Conservation (phyloP, 2,888 invertebrate genomes). For the Subacronicta megacephala region DNA sequence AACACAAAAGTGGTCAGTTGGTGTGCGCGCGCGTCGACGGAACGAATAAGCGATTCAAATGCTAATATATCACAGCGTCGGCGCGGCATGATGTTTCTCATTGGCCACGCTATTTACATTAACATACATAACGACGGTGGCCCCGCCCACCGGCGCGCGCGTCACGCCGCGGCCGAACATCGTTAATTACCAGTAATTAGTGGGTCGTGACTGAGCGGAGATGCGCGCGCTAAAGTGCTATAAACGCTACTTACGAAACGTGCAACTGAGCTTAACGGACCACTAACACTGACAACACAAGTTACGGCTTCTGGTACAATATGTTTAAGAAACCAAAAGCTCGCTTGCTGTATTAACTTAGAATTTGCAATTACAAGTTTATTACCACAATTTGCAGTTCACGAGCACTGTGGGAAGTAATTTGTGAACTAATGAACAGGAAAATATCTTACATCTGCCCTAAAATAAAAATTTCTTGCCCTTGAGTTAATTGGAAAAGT, state of each 20-base stretch:
- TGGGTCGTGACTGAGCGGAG: conserved; percentile 76
- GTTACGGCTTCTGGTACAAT: conserved; percentile 35
- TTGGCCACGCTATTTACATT: conserved; percentile 86
- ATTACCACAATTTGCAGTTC: background rate
- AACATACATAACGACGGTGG: conserved; percentile 81
- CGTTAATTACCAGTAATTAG: conserved; percentile 86
- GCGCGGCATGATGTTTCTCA: conserved; percentile 81
- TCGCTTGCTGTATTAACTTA: background rate
- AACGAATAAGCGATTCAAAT: conserved; percentile 88
- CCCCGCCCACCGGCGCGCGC: conserved; percentile 80
- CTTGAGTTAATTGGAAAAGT: no score
- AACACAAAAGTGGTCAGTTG: conserved; percentile 71
- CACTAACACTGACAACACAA: conserved; percentile 31
- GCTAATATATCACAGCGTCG: conserved; percentile 88
- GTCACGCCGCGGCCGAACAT: conserved; percentile 82
- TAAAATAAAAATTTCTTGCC: no score
- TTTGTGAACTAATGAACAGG: background rate
- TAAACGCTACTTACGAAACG: conserved; percentile 49
- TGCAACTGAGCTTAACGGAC: conserved; percentile 48
- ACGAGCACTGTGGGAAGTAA: background rate
- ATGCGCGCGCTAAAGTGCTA: conserved; percentile 67
- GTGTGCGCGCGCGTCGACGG: conserved; percentile 61
- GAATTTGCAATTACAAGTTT: conserved; percentile 3
- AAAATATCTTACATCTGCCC: no score
- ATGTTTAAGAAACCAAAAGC: conserved; percentile 13